Base-by-base conservation (phyloP, 2,888 invertebrate genomes). In the Agrotis segetum region DNA sequence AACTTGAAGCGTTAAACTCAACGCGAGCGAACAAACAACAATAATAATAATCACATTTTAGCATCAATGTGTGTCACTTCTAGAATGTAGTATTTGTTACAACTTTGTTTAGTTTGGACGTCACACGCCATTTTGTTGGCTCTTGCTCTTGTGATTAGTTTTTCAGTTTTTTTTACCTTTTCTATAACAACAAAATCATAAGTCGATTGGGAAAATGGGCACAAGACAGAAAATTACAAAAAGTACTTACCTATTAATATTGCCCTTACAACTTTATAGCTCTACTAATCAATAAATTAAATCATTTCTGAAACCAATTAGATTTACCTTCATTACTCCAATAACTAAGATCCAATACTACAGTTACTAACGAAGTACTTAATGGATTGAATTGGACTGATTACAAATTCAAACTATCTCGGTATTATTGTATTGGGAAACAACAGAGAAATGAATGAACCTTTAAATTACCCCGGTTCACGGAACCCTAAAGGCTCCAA, bases 1-100 rank as follows among this genome's bases (percentile, higher is more conserved):
- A 94, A 94, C 94, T 95, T 92, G 89, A 89, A 91, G 89, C 93
- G 91, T 93, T 91, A 93, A 92, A 92, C 91, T 91, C 88, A 84
- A 83, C 85, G 86, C 80, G 83, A 78, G 81, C 75, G 87, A 88
- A 90, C 93, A 91, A 92, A 92, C 92, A 92, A 89, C 89, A 88
- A 88, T 89, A 89, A 90, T 88, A 90, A 89, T 91, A 89, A 90
- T 90, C 87, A 85, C 87, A 86, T 88, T 87, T 85, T 88, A 85
- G 82, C 87, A 86, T 88, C 88, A 87, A 87, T 86, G 87, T 84
- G 84, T 81, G 71, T 79, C 74, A 75, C 70, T 78, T 74, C 82
- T 85, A 81, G 79, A 78, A 66, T 73, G 66, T 83, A 66, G 70
- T 74, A 69, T 67, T 63, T 71, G 71, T 61, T 65, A 61, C 60